Evolutionary conservation across 2,888 invertebrate species (phyloP), one percentile per base, ranked within the genome.

Genomic region (Lutraria lutraria): DNA sequence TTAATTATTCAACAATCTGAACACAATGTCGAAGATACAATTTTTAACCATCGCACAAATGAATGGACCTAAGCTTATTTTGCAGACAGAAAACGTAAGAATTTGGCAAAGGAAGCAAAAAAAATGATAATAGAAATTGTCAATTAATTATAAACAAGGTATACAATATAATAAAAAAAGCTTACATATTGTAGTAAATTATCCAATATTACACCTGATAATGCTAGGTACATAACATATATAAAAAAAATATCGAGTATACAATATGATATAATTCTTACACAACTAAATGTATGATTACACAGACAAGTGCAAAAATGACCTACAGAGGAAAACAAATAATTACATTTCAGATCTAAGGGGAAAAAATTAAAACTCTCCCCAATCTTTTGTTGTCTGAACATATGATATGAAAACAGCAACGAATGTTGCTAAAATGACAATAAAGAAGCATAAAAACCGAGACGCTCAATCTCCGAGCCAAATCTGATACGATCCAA

Each of bases 301-400:
- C 76, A 76, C 76, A 76, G 31, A 43, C 43, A 43, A 34, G 76
- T 76, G 76, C 76, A 76, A 34, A 76, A 13, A 34, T 76, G 31
- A 76, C 19, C 76, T 34, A 76, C 76, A 76, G 21, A 21, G 76
- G 76, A 34, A 19, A 76, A 76, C n/a, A 72, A 19, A 76, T 84
- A 76, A 52, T 76, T 76, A 63, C 29, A 83, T 43, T 76, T 43
- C 80, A 85, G 85, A 85, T 79, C 85, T 85, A 85, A 60, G 85
- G 85, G n/a, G 54, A 85, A 85, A 82, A 85, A 85, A 85, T 34
- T 29, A 76, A 83, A 85, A 85, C 85, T 85, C 76, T 85, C 85
- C 85, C 79, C 56, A 54, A 80, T 8, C 12, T 54, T 60, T 76
- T 34, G 31, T 76, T 31, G 79, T 60, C 53, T 85, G 80, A 85